These are phyloP conservation scores for Echinometra lucunter DNA, from an alignment of 53 echinoderm and acorn worm genomes.

Conservation along the genomic window DNA sequence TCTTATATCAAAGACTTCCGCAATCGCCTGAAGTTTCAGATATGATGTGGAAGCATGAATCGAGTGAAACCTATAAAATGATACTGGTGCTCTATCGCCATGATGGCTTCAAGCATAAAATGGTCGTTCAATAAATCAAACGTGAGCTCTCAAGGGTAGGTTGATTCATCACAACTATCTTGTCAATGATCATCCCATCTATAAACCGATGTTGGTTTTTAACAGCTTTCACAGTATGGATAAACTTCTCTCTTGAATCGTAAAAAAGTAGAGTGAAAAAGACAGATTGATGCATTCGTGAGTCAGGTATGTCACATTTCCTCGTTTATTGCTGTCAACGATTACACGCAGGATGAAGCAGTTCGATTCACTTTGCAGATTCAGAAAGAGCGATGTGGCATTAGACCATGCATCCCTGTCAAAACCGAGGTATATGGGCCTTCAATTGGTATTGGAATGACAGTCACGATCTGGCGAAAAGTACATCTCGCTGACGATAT, in stretches of 20 bases:
- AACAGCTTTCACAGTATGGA: neutral
- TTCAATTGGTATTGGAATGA: conserved; percentile 4
- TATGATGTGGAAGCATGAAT: neutral
- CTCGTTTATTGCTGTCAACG: neutral
- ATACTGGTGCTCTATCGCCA: neutral
- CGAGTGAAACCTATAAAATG: neutral
- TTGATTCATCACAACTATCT: neutral
- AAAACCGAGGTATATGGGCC: neutral
- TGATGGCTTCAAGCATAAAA: too few relatives aligned
- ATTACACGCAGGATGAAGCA: neutral
- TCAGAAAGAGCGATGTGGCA: neutral
- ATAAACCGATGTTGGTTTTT: neutral
- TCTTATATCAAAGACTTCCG: too few relatives aligned
- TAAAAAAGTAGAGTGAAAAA: neutral
- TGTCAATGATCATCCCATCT: neutral
- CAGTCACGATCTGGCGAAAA: conserved; percentile 8
- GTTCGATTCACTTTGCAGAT: conserved; percentile 1
- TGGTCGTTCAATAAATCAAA: neutral
- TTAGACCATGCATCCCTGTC: neutral
- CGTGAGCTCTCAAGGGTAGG: neutral
- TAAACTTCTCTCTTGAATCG: neutral
- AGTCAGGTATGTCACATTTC: neutral
- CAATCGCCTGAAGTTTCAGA: neutral
- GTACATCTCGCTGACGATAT: conserved; percentile 6
- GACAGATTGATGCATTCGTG: neutral